Evolutionary conservation across 2,797 vertebrate genomes (phyloP).

Genomic region (Anguilla marmorata): DNA sequence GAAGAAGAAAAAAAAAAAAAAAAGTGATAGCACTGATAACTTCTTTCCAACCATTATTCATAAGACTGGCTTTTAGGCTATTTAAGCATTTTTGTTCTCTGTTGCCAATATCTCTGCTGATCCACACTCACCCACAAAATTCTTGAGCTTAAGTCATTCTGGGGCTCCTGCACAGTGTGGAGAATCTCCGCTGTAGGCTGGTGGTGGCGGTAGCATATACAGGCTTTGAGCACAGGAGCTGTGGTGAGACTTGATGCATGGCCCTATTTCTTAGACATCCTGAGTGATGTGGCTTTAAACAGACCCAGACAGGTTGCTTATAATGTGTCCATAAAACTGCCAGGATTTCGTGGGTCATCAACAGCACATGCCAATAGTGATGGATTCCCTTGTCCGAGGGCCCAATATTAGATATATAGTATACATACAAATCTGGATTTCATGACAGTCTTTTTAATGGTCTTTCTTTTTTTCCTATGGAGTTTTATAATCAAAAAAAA

Average conservation of each 20-base stretch:
- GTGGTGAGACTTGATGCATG: constrained; percentile 47
- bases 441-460: constrained; percentile 55
- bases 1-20: no score
- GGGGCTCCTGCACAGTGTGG: background rate
- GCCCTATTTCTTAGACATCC: constrained; percentile 52
- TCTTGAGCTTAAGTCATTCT: no score
- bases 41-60: background rate
- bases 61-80: background rate
- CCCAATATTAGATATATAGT: constrained; percentile 51
- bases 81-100: background rate
- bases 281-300: constrained; percentile 71
- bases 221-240: constrained; percentile 37
- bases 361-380: constrained; percentile 60
- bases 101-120: background rate
- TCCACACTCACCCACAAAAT: constrained; percentile 8
- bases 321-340: constrained; percentile 67
- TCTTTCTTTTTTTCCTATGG: constrained; percentile 55
- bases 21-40: no score
- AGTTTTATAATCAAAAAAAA: constrained; percentile 25
- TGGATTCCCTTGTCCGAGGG: constrained; percentile 63
- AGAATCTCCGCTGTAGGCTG: background rate
- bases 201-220: background rate
- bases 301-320: constrained; percentile 62
- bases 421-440: constrained; percentile 59
- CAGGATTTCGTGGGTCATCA: constrained; percentile 64